Base-by-base conservation (phyloP, 2,888 invertebrate species). In the Tetranychus piercei region DNA sequence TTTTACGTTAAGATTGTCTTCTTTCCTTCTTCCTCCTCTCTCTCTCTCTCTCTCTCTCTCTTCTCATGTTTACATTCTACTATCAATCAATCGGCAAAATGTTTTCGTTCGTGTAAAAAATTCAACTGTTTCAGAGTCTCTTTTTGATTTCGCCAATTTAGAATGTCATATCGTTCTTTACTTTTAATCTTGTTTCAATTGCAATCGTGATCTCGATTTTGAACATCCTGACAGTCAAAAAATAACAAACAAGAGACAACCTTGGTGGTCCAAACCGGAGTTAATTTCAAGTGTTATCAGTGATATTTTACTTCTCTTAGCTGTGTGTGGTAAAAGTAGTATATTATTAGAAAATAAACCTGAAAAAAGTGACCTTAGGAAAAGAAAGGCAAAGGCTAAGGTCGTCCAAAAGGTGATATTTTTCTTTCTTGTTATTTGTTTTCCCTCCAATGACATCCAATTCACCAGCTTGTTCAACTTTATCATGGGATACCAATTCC, bases 201-300 rank as follows among this genome's bases (percentile, higher is more conserved):
- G 34, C 34, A 34, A 34, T 34, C 34, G 34, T 34, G 34, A 34
- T 34, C 34, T 34, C 34, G 34, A 34, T 34, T 34, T 34, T 34
- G 34, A 34, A 34, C 34, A 34, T 34, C 34, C 5, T 34, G 34
- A 34, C 34, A 34, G 34, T 34, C 34, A 34, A 34, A 34, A 34
- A 34, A 34, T 34, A 34, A 34, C 34, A 34, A 34, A 34, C 34
- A 34, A 3, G 4, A 34, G 34, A 34, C 55, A 15, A 55, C 15
- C 55, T 55, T 55, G 55, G 55, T 55, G 55, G 55, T 55, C 55
- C 55, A 55, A 55, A 55, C 55, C 55, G 55, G 55, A 55, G 55
- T 55, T 15, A 3, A 55, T 55, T 55, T 7, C 55, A 55, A 55
- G 55, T 55, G 55, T 55, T 55, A 15, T 55, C 55, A 55, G 55